Conservation (phyloP, 2,113 vertebrate species). For the Silurus asotus region DNA sequence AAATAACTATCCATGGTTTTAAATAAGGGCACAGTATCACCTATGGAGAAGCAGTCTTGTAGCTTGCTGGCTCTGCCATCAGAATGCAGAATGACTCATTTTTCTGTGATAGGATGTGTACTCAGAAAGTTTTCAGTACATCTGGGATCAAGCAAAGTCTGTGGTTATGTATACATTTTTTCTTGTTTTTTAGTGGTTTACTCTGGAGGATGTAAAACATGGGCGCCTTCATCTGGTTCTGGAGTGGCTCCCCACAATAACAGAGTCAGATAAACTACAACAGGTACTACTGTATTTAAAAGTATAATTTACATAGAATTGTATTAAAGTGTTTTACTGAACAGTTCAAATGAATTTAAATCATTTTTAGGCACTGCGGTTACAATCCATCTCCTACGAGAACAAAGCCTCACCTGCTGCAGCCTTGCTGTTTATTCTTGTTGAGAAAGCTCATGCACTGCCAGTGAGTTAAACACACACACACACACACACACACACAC, state of each 20-base stretch:
- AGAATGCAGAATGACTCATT: no score
- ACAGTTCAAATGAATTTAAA: background rate
- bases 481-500: slow-evolving; percentile 8
- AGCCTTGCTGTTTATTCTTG: slow-evolving; percentile 79
- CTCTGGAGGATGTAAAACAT: slow-evolving; percentile 82
- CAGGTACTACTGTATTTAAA: slow-evolving; percentile 69
- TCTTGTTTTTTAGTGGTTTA: slow-evolving; percentile 79
- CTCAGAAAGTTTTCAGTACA: background rate
- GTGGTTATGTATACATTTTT: background rate
- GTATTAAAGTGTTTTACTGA: background rate
- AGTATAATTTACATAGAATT: background rate
- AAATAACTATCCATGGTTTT: no score
- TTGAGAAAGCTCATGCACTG: slow-evolving; percentile 78
- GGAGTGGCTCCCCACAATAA: slow-evolving; percentile 77
- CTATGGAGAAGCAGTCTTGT: no score
- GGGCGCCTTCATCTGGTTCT: slow-evolving; percentile 81
- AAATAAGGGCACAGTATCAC: no score
- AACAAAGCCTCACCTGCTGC: slow-evolving; percentile 79
- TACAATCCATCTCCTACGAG: slow-evolving; percentile 75
- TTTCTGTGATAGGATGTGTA: no score
- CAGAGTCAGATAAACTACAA: slow-evolving; percentile 72
- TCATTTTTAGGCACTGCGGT: slow-evolving; percentile 73
- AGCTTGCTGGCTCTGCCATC: no score
- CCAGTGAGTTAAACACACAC: slow-evolving; percentile 72
- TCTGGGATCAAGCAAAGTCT: background rate